phyloP scores from a whole-genome alignment of 2,797 vertebrate genomes.

The Cossypha niveicapilla region DNA sequence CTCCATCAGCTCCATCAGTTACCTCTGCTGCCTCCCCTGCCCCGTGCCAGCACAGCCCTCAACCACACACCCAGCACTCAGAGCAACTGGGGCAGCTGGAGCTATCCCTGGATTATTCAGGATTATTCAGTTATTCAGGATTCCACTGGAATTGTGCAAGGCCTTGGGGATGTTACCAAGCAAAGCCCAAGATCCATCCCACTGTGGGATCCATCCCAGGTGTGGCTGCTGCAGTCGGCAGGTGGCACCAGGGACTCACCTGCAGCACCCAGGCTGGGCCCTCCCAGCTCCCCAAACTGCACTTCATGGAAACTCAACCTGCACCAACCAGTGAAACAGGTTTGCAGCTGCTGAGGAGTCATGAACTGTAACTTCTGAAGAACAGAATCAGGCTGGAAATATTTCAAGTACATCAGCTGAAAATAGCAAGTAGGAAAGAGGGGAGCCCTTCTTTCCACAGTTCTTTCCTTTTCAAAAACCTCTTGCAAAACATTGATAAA shows the following conservation, averaged over 20 bases:
- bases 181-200: rapidly evolving
- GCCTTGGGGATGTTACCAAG: not conserved
- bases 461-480: not conserved
- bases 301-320: not conserved
- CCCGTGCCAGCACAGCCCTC: not conserved
- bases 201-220: not conserved
- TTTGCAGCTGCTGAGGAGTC: not conserved
- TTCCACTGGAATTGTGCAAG: not conserved
- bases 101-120: not conserved
- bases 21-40: not conserved
- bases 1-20: not conserved
- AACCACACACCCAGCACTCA: rapidly evolving
- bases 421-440: not conserved
- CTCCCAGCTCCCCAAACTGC: not conserved
- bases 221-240: not conserved
- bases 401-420: not conserved
- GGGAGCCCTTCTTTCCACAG: not conserved
- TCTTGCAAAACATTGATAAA: not conserved
- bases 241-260: slow-evolving; percentile 23
- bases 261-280: not conserved
- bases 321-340: not conserved
- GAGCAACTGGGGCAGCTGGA: not conserved
- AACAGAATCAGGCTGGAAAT: not conserved
- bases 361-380: not conserved
- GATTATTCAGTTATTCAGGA: no score